Percentiles rank a stretch among this genome's conserved stretches.
Evolutionary conservation across 2,113 vertebrate genomes (phyloP).

Genomic region (Pelvicachromis taeniatus): DNA sequence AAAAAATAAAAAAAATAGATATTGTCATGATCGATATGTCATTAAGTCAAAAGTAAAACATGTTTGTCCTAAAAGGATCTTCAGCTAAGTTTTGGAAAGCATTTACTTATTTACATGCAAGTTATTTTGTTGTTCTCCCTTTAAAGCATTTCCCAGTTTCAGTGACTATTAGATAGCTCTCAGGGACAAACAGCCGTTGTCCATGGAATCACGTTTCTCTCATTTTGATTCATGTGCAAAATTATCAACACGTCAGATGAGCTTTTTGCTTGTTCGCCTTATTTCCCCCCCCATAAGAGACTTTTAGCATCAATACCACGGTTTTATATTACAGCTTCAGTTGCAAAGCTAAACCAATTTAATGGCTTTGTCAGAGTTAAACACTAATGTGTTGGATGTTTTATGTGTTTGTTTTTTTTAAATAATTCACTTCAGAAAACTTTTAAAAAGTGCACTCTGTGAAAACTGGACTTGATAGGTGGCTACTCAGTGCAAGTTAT

Average conservation of each 20-base stretch:
- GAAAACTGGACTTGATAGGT: background rate
- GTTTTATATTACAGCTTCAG: background rate
- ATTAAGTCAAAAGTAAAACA: background rate
- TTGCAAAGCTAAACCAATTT: background rate
- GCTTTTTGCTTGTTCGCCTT: background rate
- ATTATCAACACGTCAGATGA: background rate
- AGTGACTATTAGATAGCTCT: too few species aligned
- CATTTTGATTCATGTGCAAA: background rate
- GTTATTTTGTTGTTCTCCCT: too few species aligned
- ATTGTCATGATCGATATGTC: too few species aligned
- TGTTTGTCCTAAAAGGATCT: background rate
- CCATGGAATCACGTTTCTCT: accelerated
- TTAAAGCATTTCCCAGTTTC: background rate
- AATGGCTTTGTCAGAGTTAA: background rate
- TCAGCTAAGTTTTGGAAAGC: background rate
- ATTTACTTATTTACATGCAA: too few species aligned
- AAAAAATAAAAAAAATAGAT: background rate
- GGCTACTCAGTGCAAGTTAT: background rate
- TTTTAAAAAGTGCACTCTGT: background rate
- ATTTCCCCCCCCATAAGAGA: background rate
- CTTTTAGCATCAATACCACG: background rate
- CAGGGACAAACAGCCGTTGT: background rate
- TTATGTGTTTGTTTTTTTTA: background rate
- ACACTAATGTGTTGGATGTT: background rate
- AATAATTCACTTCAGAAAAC: background rate